phyloP scores from a whole-genome alignment of 2,888 invertebrate genomes.

The Leptopilina myrica region DNA sequence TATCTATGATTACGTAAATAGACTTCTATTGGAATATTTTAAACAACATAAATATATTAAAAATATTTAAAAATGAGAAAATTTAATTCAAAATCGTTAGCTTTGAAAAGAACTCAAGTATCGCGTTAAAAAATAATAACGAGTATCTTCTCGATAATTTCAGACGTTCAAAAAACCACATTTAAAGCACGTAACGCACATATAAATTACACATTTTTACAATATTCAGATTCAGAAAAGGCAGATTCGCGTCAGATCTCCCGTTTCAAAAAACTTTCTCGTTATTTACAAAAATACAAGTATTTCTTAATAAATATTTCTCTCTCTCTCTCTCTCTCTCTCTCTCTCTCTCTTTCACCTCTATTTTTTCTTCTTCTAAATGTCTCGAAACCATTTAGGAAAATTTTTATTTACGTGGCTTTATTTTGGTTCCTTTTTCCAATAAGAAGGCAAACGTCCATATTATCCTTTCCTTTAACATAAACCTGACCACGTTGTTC shows the following conservation, averaged over 20 bases:
- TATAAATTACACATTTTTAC: constrained; percentile 18
- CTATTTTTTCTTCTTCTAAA: neutral
- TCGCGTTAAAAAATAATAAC: neutral
- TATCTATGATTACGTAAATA: too few species aligned
- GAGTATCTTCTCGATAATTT: constrained; percentile 17
- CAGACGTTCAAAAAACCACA: constrained; percentile 25
- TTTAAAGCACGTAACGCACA: constrained; percentile 16
- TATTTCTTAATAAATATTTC: constrained; percentile 67
- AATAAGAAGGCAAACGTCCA: constrained; percentile 90
- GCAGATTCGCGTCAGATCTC: constrained; percentile 29
- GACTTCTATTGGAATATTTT: too few species aligned
- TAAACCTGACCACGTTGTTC: constrained; percentile 95
- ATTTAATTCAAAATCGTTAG: constrained; percentile 15
- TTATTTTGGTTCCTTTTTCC: constrained; percentile 75
- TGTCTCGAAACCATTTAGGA: neutral
- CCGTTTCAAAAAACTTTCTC: constrained; percentile 30
- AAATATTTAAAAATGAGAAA: neutral
- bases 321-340: constrained; percentile 22
- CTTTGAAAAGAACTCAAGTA: neutral
- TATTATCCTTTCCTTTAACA: constrained; percentile 97
- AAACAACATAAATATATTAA: neutral
- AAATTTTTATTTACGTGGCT: constrained; percentile 1
- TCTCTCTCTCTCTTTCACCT: neutral
- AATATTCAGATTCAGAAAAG: constrained; percentile 23
- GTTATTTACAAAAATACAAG: constrained; percentile 70